Evolutionary conservation across 2,113 vertebrate genomes (phyloP).

Genomic region (Oncorhynchus nerka): DNA sequence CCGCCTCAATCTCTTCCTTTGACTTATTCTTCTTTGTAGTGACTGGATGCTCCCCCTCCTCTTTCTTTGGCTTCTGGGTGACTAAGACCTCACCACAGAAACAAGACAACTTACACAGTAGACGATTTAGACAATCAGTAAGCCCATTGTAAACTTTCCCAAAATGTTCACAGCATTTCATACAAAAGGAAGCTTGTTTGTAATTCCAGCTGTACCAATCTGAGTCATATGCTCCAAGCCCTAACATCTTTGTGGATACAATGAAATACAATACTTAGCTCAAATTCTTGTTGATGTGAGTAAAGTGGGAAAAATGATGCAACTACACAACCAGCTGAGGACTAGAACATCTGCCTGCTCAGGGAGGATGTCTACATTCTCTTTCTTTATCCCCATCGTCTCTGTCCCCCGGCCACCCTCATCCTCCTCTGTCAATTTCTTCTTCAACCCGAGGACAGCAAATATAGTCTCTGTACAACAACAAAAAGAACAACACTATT

Average conservation of each 20-base stretch:
- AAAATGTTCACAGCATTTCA: background rate
- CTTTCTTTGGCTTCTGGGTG: slow-evolving; percentile 26
- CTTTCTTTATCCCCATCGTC: slow-evolving; percentile 32
- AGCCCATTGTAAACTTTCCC: background rate
- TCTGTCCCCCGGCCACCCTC: slow-evolving; percentile 25
- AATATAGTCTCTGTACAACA: background rate
- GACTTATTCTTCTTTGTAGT: slow-evolving; percentile 67
- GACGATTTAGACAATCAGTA: background rate
- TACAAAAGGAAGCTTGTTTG: background rate
- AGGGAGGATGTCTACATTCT: background rate
- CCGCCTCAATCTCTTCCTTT: slow-evolving; percentile 66
- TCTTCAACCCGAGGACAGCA: slow-evolving; percentile 50
- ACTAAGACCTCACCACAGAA: background rate
- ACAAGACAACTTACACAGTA: background rate
- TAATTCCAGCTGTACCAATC: background rate
- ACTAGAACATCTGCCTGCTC: too few species aligned
- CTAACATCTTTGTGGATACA: too few species aligned
- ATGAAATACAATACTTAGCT: too few species aligned
- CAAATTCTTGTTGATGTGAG: too few species aligned
- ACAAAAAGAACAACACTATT: too few species aligned
- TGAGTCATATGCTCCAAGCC: too few species aligned
- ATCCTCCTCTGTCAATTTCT: slow-evolving; percentile 32
- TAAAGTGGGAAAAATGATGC: too few species aligned
- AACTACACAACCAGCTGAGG: too few species aligned
- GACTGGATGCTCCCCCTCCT: slow-evolving; percentile 18